Base-by-base conservation (phyloP, 2,113 vertebrate species). In the Calcarius ornatus region DNA sequence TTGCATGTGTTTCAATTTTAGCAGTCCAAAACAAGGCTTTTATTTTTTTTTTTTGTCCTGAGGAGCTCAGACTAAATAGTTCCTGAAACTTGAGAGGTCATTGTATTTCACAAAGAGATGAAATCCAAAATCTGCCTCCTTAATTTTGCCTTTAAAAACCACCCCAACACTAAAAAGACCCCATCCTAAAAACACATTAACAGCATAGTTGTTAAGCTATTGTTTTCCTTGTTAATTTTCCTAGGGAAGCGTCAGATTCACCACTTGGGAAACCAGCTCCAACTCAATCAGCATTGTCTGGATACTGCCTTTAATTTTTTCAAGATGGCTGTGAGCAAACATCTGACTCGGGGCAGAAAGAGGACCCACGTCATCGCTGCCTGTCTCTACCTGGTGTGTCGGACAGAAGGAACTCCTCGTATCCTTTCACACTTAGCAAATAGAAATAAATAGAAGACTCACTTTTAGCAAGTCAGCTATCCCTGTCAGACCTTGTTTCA, bases 241-340 rank as follows among this genome's bases (percentile, higher is more conserved):
- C 91, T 66, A 97, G 99, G 99, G 98, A 51, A 98, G 72, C 98
- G 98, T 27, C 98, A 99, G 94, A 99, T 99, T 95, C 98, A 98
- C 92, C 98, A 98, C 50, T 96, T 99, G 97, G 99, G 99, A 45
- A 99, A 98, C 95, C 99, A 99, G 97, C 98, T 99, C 86, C 99
- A 99, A 96, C 98, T 99, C 96, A 99, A 99, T 97, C 98, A 99
- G 27, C 99, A 99, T 80, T 99, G 99, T 81, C 96, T 99, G 95
- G 98, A 99, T 97, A 99, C 99, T 1, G 99, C 99, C 78, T 99
- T 99, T 96, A 99, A 99, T 97, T 99, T 99, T 97, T 99, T 99
- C 98, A 99, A 99, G 98, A 99, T 99, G 99, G 99, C 99, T 0
- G 98, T 99, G 68, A 97, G 94, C 96, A 99, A 99, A 60, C 98